A percentile compares a stretch with the other conserved stretches of the same genome.
phyloP scores from a whole-genome alignment of 2,113 vertebrate genomes.

The Mola mola region DNA sequence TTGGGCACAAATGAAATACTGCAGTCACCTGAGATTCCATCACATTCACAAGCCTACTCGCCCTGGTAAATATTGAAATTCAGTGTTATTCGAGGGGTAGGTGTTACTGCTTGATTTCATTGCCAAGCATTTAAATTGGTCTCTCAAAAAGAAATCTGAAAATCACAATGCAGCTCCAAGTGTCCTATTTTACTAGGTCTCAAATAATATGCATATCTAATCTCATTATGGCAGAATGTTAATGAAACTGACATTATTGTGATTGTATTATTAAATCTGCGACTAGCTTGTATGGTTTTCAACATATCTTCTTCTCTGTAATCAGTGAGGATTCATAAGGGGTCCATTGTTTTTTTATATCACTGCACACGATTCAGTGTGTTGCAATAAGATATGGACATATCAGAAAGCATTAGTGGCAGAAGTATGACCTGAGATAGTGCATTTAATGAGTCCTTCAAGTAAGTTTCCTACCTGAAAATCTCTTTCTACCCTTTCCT shows the following conservation, averaged over 20 bases:
- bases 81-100: no score
- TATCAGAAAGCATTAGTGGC: neutral
- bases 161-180: constrained; percentile 7
- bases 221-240: constrained; percentile 6
- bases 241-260: constrained; percentile 4
- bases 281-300: neutral
- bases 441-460: constrained; percentile 7
- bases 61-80: constrained; percentile 37
- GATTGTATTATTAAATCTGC: constrained; percentile 6
- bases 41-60: constrained; percentile 12
- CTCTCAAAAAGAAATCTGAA: constrained; percentile 1
- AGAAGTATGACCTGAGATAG: neutral
- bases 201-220: neutral
- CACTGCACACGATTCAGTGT: no score
- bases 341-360: no score
- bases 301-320: neutral
- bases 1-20: constrained; percentile 14
- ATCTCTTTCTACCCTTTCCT: constrained; percentile 1
- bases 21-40: constrained; percentile 28
- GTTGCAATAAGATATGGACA: neutral
- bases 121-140: neutral
- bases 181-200: constrained; percentile 1
- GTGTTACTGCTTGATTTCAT: constrained; percentile 12
- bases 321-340: neutral
- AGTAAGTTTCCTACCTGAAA: constrained; percentile 24